These are phyloP conservation scores for Oplegnathus fasciatus DNA, from an alignment of 2,113 vertebrate species.

Conservation along the genomic window DNA sequence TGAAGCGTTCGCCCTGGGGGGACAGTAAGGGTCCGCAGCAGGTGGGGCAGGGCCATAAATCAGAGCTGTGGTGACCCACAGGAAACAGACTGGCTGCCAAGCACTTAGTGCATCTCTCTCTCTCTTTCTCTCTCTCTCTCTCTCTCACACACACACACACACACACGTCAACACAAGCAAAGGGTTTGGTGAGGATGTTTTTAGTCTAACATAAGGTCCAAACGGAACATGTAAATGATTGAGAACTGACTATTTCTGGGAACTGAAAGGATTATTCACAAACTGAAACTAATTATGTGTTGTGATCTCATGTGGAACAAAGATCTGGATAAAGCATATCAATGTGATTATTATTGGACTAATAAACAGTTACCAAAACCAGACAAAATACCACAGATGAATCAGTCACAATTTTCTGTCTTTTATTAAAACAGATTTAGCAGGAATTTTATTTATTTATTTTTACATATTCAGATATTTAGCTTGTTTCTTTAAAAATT, in stretches of 20 bases:
- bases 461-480: neutral
- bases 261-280: neutral
- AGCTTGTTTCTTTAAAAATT: neutral
- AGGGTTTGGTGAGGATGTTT: neutral
- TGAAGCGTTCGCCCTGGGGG: slow-evolving; percentile 24
- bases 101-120: slow-evolving; percentile 1
- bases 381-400: neutral
- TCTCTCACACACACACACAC: neutral
- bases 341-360: no score
- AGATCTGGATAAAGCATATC: neutral
- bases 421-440: neutral
- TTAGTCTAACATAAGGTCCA: neutral
- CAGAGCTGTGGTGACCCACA: slow-evolving; percentile 51
- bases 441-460: neutral
- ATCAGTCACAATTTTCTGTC: no score
- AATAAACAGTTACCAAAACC: neutral
- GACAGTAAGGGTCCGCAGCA: slow-evolving; percentile 42
- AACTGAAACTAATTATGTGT: neutral
- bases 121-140: neutral
- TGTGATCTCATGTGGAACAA: neutral
- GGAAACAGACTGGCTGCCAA: slow-evolving; percentile 43
- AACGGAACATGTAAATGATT: neutral
- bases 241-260: neutral
- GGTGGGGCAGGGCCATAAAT: slow-evolving; percentile 61
- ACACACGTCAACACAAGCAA: neutral